Evolutionary conservation across 1,140 invertebrate species (phyloP).

Genomic region (Lepidurus apus): DNA sequence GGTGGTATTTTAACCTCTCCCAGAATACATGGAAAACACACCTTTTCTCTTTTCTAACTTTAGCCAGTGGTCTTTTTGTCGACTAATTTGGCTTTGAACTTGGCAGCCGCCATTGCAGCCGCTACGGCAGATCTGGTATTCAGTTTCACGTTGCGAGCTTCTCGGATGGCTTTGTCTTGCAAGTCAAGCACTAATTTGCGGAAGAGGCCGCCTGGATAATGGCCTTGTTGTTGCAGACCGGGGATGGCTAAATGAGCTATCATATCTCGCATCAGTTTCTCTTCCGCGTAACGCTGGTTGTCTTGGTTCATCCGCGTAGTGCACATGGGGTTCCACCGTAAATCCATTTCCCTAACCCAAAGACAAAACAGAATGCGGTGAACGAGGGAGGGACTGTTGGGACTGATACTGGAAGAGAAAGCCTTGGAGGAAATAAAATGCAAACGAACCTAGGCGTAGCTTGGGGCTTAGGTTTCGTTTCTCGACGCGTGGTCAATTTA

Average conservation of each 20-base stretch:
- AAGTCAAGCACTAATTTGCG: constrained; percentile 20
- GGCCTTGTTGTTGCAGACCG: not conserved
- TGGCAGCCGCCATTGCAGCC: constrained; percentile 20
- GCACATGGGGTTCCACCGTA: constrained; percentile 29
- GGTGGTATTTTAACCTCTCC: not conserved
- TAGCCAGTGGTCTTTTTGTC: not conserved
- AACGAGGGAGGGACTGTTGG: not conserved
- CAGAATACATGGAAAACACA: constrained; percentile 6
- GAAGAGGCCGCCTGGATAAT: constrained; percentile 17
- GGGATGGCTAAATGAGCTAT: not conserved
- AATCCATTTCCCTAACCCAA: constrained; percentile 20
- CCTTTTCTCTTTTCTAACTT: not conserved
- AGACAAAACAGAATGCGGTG: not conserved
- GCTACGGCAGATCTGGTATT: constrained; percentile 22
- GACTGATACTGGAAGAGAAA: not conserved
- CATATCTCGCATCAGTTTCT: constrained; percentile 19
- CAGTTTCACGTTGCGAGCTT: constrained; percentile 23
- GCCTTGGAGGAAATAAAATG: not conserved
- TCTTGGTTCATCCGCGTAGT: constrained; percentile 27
- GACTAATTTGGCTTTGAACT: constrained; percentile 29
- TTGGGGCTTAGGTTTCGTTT: constrained; percentile 10
- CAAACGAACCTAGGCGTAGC: not conserved
- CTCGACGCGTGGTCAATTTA: constrained; percentile 1
- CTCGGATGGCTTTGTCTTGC: constrained; percentile 23
- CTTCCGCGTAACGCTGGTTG: constrained; percentile 29